Evolutionary conservation across 2,113 vertebrate species (phyloP).

Genomic region (Procavia capensis): DNA sequence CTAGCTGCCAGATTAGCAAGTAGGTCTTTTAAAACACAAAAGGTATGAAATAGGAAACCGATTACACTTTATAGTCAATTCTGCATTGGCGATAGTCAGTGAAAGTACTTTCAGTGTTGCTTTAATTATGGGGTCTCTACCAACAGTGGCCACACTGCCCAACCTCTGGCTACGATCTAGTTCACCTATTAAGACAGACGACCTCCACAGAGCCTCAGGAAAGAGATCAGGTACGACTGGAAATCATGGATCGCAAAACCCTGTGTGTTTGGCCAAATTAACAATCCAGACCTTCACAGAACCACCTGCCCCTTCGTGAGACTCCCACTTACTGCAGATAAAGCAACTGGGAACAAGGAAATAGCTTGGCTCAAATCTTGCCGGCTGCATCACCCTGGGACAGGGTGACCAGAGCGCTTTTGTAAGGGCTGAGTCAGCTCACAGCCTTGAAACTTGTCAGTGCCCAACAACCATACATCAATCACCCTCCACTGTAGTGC

Average conservation of each 20-base stretch:
- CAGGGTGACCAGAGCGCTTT: slow-evolving; percentile 35
- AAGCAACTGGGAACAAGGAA: slow-evolving; percentile 47
- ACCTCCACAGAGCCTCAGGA: not conserved
- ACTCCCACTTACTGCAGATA: not conserved
- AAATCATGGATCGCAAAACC: slow-evolving; percentile 60
- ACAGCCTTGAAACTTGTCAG: slow-evolving; percentile 57
- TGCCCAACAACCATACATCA: not conserved
- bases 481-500: not conserved
- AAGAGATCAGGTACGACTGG: slow-evolving; percentile 42
- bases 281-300: slow-evolving; percentile 51
- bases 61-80: slow-evolving; percentile 34
- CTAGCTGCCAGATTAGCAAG: slow-evolving; percentile 67
- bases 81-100: not conserved
- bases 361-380: not conserved
- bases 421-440: slow-evolving; percentile 59
- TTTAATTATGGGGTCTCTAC: slow-evolving; percentile 40
- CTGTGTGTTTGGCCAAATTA: slow-evolving; percentile 37
- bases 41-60: slow-evolving; percentile 57
- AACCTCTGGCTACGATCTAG: slow-evolving; percentile 54
- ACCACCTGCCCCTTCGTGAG: slow-evolving; percentile 68
- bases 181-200: slow-evolving; percentile 48
- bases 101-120: slow-evolving; percentile 3
- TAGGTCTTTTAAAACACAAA: slow-evolving; percentile 60
- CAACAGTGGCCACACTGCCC: not conserved
- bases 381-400: not conserved